Evolutionary conservation across 2,888 invertebrate species (phyloP).

Genomic region (Philereme transversata): DNA sequence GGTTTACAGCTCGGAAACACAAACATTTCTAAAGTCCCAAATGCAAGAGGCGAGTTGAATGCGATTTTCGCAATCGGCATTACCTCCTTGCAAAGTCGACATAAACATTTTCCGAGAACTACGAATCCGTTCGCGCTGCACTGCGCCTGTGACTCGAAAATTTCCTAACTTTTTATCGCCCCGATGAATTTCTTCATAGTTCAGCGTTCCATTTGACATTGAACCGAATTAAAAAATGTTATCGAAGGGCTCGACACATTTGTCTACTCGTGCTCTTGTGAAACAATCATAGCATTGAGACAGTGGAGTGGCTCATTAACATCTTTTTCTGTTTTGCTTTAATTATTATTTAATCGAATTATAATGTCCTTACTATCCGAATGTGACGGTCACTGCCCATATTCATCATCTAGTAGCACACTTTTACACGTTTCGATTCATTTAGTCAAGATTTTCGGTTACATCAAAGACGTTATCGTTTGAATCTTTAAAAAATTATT

Average conservation of each 20-base stretch:
- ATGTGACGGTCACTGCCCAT: constrained; percentile 53
- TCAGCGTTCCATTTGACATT: constrained; percentile 69
- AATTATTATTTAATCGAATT: constrained; percentile 71
- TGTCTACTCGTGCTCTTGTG: constrained; percentile 61
- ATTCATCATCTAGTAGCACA: constrained; percentile 62
- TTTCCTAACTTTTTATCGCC: constrained; percentile 55
- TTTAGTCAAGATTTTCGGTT: constrained; percentile 42
- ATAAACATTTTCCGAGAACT: constrained; percentile 70
- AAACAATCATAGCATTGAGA: constrained; percentile 57
- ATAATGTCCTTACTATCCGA: constrained; percentile 63
- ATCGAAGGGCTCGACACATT: constrained; percentile 69
- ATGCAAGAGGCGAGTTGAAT: constrained; percentile 57
- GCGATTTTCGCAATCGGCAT: constrained; percentile 69
- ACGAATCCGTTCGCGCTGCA: constrained; percentile 52
- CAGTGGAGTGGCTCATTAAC: constrained; percentile 58
- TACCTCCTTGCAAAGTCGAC: constrained; percentile 66
- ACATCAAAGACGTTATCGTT: constrained; percentile 44
- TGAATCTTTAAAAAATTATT: constrained; percentile 40
- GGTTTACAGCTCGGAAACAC: constrained; percentile 76
- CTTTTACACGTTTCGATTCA: constrained; percentile 59
- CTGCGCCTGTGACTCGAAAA: constrained; percentile 43
- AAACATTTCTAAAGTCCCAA: constrained; percentile 75
- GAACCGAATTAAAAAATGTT: constrained; percentile 74
- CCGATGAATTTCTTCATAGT: constrained; percentile 71
- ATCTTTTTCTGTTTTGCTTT: constrained; percentile 58